These are phyloP conservation scores for Habropoda laboriosa DNA, from an alignment of 1,140 invertebrate species.

Conservation along the genomic window DNA sequence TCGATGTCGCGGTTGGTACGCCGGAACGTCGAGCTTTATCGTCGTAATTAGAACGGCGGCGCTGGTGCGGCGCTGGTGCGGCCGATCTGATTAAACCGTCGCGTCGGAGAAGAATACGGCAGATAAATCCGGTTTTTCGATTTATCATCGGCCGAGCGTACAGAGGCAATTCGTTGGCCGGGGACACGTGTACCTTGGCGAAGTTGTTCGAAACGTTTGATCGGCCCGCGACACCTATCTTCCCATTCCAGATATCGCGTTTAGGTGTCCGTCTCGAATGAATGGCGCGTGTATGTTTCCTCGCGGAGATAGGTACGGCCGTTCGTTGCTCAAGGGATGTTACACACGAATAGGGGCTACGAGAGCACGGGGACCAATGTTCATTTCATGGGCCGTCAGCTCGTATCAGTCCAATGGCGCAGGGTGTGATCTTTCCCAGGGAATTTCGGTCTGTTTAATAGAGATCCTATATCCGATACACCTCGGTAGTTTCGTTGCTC, in stretches of 20 bases:
- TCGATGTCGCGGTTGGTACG: slow-evolving; percentile 45
- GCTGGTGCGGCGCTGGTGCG: neutral
- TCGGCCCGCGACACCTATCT: slow-evolving; percentile 18
- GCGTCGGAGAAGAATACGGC: neutral
- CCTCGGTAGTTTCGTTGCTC: slow-evolving; percentile 53
- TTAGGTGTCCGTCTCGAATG: slow-evolving; percentile 38
- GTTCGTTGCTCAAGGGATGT: slow-evolving; percentile 54
- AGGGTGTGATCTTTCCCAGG: slow-evolving; percentile 75
- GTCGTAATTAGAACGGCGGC: slow-evolving; percentile 53
- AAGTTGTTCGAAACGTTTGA: slow-evolving; percentile 17
- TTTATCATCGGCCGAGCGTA: slow-evolving; percentile 25
- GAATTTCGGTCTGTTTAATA: slow-evolving; percentile 78
- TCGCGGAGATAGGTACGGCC: slow-evolving; percentile 31
- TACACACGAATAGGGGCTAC: slow-evolving; percentile 1
- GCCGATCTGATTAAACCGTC: slow-evolving; percentile 29
- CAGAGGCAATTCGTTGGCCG: slow-evolving; percentile 5
- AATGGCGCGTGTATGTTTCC: slow-evolving; percentile 43
- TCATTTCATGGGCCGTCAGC: slow-evolving; percentile 80
- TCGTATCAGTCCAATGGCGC: slow-evolving; percentile 75
- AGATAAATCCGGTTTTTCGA: slow-evolving; percentile 17
- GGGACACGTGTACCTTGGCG: slow-evolving; percentile 6
- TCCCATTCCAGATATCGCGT: slow-evolving; percentile 43
- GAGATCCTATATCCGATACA: slow-evolving; percentile 73
- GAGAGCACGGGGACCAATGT: slow-evolving; percentile 68
- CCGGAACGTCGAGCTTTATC: slow-evolving; percentile 16